Percentiles rank a stretch among this genome's conserved stretches.
Evolutionary conservation across 2,888 invertebrate genomes (phyloP).

Genomic region (Phytoseiulus persimilis): DNA sequence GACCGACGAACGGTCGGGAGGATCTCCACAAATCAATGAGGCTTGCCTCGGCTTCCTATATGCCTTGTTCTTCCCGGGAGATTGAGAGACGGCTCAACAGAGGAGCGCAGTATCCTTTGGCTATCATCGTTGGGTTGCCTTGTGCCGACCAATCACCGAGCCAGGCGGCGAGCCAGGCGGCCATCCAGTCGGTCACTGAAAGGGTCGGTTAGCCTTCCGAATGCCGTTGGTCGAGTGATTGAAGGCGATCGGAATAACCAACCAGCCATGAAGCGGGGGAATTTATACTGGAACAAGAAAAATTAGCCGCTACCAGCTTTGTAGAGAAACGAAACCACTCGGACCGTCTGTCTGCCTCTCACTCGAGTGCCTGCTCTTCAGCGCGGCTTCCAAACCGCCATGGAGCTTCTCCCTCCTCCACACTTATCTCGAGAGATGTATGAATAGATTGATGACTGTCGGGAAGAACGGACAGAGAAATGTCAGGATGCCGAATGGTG

Average conservation of each 20-base stretch:
- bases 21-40: background rate
- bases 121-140: background rate
- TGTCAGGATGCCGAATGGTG: background rate
- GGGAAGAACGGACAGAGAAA: background rate
- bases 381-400: too few species aligned
- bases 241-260: background rate
- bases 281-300: background rate
- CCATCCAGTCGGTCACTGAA: background rate
- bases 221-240: background rate
- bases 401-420: too few species aligned
- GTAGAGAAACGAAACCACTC: background rate
- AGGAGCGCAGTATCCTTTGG: background rate
- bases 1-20: background rate
- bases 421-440: background rate
- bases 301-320: background rate
- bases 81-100: background rate
- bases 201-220: background rate
- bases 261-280: background rate
- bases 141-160: background rate
- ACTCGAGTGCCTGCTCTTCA: background rate
- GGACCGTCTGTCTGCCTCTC: background rate
- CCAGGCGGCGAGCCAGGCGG: background rate
- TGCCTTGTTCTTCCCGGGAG: background rate
- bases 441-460: background rate
- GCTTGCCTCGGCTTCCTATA: background rate